These are phyloP conservation scores for Drosophila infuscata DNA, from an alignment of 2,888 invertebrate genomes.

Conservation along the genomic window DNA sequence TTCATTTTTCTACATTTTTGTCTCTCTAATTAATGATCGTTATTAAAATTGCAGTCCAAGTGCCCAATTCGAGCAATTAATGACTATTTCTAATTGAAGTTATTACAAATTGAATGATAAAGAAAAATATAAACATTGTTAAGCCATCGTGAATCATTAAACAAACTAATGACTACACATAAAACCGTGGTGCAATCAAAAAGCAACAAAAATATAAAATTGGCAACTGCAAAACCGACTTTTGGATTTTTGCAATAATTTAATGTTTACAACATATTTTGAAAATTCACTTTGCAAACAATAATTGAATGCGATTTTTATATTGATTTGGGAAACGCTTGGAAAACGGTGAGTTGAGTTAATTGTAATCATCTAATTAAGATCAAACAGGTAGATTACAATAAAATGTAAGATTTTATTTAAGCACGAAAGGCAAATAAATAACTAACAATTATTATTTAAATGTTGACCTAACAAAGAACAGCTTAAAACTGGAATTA, in stretches of 20 bases:
- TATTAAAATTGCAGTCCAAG: not conserved
- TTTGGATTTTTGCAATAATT: conserved; percentile 65
- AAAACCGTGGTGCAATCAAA: conserved; percentile 17
- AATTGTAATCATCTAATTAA: not conserved
- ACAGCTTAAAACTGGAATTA: not conserved
- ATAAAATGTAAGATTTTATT: not conserved
- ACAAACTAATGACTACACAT: conserved; percentile 14
- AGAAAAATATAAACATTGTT: conserved; percentile 8
- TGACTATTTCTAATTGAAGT: conserved; percentile 17
- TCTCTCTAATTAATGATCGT: not conserved
- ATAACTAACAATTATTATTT: too few relatives aligned
- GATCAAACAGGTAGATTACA: not conserved
- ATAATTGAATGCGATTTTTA: conserved; percentile 35
- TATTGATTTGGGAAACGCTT: conserved; percentile 16
- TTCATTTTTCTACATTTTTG: not conserved
- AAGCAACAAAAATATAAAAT: conserved; percentile 26
- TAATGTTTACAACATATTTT: conserved; percentile 62
- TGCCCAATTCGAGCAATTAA: conserved; percentile 22
- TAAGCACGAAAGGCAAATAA: not conserved
- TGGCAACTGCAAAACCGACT: conserved; percentile 55
- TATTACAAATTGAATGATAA: conserved; percentile 21
- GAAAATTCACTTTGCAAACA: conserved; percentile 38
- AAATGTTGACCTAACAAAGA: not conserved
- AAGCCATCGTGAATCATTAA: conserved; percentile 33
- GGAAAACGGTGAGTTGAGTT: conserved; percentile 40